These are phyloP conservation scores for Balaenoptera acutorostrata DNA, from an alignment of 2,113 vertebrate species.

Conservation along the genomic window DNA sequence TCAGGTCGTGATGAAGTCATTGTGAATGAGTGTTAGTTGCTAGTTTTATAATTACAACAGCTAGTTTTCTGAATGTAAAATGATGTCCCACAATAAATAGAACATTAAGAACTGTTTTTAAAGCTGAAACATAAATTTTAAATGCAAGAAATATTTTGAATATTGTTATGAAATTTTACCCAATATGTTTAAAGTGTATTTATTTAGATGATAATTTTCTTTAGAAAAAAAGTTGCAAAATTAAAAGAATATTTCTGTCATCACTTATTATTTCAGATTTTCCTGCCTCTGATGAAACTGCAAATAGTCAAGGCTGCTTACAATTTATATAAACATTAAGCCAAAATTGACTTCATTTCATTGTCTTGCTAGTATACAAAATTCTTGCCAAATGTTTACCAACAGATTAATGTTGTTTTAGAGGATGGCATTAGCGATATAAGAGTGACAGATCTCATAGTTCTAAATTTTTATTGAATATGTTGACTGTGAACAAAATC, in stretches of 20 bases:
- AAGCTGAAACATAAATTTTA: constrained; percentile 61
- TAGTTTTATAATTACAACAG: constrained; percentile 55
- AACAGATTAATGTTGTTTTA: neutral
- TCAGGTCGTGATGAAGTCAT: constrained; percentile 45
- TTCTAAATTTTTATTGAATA: constrained; percentile 4
- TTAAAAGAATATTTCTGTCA: constrained; percentile 58
- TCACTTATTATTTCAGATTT: constrained; percentile 65
- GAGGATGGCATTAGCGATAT: neutral
- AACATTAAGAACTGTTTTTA: constrained; percentile 54
- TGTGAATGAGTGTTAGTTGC: constrained; percentile 56
- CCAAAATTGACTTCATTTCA: constrained; percentile 41
- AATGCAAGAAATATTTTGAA: constrained; percentile 56
- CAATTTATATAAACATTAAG: constrained; percentile 59
- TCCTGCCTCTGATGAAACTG: constrained; percentile 25
- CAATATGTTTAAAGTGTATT: constrained; percentile 53
- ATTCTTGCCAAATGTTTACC: neutral
- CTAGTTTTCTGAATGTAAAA: constrained; percentile 68
- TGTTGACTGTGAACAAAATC: neutral
- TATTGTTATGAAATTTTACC: constrained; percentile 63
- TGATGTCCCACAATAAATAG: constrained; percentile 35
- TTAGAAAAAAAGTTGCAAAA: constrained; percentile 24
- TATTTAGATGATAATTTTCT: constrained; percentile 39
- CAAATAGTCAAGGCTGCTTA: constrained; percentile 53
- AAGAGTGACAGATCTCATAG: neutral
- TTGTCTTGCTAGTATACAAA: constrained; percentile 1